phyloP scores from a whole-genome alignment of 2,113 vertebrate genomes.

The Cariama cristata region DNA sequence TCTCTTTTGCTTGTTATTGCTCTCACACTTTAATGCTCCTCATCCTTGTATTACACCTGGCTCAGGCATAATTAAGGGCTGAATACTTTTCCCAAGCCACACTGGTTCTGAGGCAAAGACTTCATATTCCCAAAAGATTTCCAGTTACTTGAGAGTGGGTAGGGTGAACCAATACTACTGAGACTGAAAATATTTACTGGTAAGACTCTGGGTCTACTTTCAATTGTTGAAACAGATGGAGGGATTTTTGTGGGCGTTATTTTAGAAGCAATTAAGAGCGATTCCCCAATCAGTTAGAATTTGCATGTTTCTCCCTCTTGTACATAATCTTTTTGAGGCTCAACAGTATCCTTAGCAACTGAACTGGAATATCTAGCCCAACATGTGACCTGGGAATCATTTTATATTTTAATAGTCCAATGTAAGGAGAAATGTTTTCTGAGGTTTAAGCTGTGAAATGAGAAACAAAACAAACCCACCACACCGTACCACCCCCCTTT shows the following conservation, averaged over 20 bases:
- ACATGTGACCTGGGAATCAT: background rate
- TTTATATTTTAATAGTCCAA: background rate
- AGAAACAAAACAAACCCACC: background rate
- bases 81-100: background rate
- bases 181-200: background rate
- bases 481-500: background rate
- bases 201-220: background rate
- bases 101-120: background rate
- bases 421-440: background rate
- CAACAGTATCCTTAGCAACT: background rate
- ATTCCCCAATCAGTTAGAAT: background rate
- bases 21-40: background rate
- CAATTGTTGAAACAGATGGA: background rate
- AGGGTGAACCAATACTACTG: background rate
- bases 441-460: background rate
- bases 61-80: background rate
- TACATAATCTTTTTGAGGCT: background rate
- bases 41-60: background rate
- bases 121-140: background rate
- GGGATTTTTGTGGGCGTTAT: background rate
- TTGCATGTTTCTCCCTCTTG: background rate
- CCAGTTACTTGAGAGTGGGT: background rate
- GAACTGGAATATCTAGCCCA: background rate
- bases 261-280: background rate
- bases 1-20: background rate